Percentiles rank a stretch among this genome's conserved stretches.
These are phyloP conservation scores for Rhingia rostrata DNA, from an alignment of 2,888 invertebrate genomes.

Conservation along the genomic window DNA sequence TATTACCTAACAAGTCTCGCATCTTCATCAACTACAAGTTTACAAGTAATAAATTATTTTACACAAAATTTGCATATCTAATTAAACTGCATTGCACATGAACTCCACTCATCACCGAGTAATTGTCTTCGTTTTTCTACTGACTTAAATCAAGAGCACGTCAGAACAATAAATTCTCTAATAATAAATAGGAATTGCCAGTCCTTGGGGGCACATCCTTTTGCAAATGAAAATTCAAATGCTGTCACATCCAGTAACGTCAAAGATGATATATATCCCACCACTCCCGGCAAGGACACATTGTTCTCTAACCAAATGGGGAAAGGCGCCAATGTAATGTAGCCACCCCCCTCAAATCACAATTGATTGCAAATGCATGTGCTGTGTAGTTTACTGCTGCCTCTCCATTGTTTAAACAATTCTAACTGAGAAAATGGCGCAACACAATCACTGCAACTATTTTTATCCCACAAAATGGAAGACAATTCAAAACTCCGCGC, in stretches of 20 bases:
- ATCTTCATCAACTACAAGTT: too few relatives aligned
- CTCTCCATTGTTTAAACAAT: conserved; percentile 37
- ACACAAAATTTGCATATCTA: too few relatives aligned
- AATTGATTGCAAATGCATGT: conserved; percentile 45
- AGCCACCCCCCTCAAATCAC: conserved; percentile 6
- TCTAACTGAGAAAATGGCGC: not conserved
- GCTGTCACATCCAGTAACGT: conserved; percentile 49
- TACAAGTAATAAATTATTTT: too few relatives aligned
- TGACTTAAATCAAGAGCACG: conserved; percentile 7
- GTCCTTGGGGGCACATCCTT: not conserved
- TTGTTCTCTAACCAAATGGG: conserved; percentile 23
- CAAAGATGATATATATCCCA: conserved; percentile 51
- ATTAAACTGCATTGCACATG: too few relatives aligned
- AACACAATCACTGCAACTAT: not conserved
- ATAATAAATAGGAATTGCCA: conserved; percentile 31
- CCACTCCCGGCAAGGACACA: conserved; percentile 41
- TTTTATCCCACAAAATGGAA: not conserved
- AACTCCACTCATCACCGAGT: too few relatives aligned
- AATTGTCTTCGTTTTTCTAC: too few relatives aligned
- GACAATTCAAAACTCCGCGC: too few relatives aligned
- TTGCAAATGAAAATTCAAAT: conserved; percentile 30
- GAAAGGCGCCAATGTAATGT: conserved; percentile 8
- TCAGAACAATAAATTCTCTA: conserved; percentile 15
- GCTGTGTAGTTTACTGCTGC: not conserved
- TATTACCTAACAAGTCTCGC: too few relatives aligned